Base-by-base conservation (phyloP, 2,888 invertebrate species). In the Anagyrus pseudococci region DNA sequence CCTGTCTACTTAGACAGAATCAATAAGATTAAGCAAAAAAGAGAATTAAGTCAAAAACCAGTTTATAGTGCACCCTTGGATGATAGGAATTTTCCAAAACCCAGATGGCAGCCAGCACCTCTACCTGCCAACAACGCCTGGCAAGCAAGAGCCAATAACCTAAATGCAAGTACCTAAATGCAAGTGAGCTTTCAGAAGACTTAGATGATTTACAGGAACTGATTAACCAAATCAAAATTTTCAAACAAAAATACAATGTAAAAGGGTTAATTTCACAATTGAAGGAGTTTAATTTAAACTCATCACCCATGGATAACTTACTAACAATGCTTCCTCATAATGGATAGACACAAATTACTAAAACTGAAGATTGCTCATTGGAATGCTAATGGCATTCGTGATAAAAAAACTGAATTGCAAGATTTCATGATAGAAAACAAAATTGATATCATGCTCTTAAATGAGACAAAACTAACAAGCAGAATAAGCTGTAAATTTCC, bases 351-450 rank as follows among this genome's bases (percentile, higher is more conserved):
- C n/a, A n/a, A n/a, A 2, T 15, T 37, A 37, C 10, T 37, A 37
- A 37, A 37, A 13, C n/a, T n/a, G n/a, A n/a, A n/a, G n/a, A 37
- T 37, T 37, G 66, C 66, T 20, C 69, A 68, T 53, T 71, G 69
- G 70, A 70, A 71, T 47, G 70, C 71, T 44, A 69, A 69, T 62
- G 67, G 70, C 10, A 22, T 70, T 0, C 60, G 54, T 55, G 53
- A 61, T 8, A 69, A 65, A 62, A 7, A 64, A 20, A 47, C 33
- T 3, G 69, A 70, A 62, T 17, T 68, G 19, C 62, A 58, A 26
- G 43, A 60, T 22, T 67, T 62, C 37, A 15, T 62, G 15, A 8
- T 56, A 19, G 49, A 49, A 47, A 15, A 59, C 8, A 41, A 58
- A 4, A 60, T 67, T 22, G 64, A 63, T 25, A 61, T 66, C 15